These are phyloP conservation scores for Phyllopteryx taeniolatus DNA, from an alignment of 2,113 vertebrate genomes.

Conservation along the genomic window DNA sequence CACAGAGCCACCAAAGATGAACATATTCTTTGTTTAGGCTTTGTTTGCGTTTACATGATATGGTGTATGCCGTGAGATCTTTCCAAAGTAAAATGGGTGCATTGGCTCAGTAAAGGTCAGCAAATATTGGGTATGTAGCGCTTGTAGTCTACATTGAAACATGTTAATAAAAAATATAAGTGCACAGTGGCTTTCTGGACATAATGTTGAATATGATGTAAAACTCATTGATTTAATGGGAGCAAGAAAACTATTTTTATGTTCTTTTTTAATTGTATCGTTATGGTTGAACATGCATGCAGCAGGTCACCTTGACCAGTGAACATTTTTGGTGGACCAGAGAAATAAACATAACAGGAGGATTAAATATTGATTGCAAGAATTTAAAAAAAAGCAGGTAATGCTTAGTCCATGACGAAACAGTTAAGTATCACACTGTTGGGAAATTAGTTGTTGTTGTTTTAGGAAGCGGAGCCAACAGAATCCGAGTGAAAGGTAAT, in stretches of 20 bases:
- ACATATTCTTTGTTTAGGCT: no score
- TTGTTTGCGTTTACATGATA: no score
- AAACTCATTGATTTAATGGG: no score
- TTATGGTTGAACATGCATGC: neutral
- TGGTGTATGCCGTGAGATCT: no score
- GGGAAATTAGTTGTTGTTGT: neutral
- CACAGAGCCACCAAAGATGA: no score
- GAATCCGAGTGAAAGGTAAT: conserved; percentile 82
- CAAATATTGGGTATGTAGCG: no score
- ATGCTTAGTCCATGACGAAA: neutral
- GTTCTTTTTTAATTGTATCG: neutral
- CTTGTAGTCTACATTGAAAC: no score
- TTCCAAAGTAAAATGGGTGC: no score
- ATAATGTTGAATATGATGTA: no score
- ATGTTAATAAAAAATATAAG: no score
- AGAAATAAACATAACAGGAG: neutral
- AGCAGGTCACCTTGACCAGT: neutral
- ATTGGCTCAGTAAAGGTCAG: no score
- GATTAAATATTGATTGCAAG: neutral
- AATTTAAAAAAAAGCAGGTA: neutral
- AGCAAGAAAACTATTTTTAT: neutral
- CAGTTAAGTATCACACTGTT: neutral
- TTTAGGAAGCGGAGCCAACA: conserved; percentile 77
- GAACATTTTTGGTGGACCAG: neutral
- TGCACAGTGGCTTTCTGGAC: no score